phyloP scores from a whole-genome alignment of 2,888 invertebrate genomes.

The Drosophila recens region DNA sequence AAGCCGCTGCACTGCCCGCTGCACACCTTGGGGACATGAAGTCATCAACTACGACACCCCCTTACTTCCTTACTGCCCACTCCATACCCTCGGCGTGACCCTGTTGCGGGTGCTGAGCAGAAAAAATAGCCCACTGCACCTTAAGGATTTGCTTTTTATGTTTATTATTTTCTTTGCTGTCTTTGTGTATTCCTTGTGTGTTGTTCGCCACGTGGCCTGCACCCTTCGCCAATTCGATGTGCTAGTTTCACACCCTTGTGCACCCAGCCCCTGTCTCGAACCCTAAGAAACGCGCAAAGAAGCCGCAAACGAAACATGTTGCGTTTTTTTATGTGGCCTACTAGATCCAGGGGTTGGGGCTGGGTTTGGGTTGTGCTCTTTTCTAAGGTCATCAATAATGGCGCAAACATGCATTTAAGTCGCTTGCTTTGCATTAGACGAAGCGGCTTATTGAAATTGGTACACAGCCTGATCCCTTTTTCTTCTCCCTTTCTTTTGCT shows the following conservation, averaged over 20 bases:
- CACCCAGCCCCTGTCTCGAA: constrained; percentile 12
- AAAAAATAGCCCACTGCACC: constrained; percentile 59
- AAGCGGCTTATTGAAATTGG: constrained; percentile 71
- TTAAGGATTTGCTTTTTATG: constrained; percentile 69
- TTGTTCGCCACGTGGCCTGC: constrained; percentile 58
- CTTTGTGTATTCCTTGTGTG: constrained; percentile 16
- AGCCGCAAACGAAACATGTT: constrained; percentile 63
- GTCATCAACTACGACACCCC: constrained; percentile 49
- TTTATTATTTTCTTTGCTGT: constrained; percentile 59
- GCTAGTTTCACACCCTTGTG: constrained; percentile 68
- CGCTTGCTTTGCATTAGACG: constrained; percentile 64
- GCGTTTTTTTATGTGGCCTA: constrained; percentile 61
- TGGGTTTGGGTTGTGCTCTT: constrained; percentile 18
- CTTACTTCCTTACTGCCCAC: background rate
- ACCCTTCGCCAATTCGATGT: constrained; percentile 59
- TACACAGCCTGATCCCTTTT: constrained; percentile 69
- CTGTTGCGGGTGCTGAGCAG: constrained; percentile 30
- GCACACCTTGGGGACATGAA: constrained; percentile 59
- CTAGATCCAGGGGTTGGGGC: constrained; percentile 24
- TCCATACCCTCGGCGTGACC: constrained; percentile 12
- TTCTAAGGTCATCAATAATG: constrained; percentile 79
- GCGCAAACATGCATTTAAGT: constrained; percentile 68
- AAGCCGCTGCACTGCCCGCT: constrained; percentile 49
- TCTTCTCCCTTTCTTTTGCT: constrained; percentile 14
- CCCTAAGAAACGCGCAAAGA: constrained; percentile 37